These are phyloP conservation scores for Passerculus sandwichensis DNA, from an alignment of 2,797 vertebrate genomes.

Conservation along the genomic window DNA sequence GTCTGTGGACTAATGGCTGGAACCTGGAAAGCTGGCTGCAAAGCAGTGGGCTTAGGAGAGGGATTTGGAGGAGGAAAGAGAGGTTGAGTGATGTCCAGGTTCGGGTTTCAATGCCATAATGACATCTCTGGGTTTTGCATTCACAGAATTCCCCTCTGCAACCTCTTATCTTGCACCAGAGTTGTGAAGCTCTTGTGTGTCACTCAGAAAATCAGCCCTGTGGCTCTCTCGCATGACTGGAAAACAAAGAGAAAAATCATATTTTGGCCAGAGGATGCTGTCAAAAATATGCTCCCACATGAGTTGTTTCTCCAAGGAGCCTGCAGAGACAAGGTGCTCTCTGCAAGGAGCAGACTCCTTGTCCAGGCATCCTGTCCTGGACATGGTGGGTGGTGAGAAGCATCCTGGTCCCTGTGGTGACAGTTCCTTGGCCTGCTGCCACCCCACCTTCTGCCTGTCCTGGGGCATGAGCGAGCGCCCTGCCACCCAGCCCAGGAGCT, in stretches of 20 bases:
- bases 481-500: background rate
- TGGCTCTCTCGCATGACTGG: background rate
- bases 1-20: background rate
- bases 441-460: background rate
- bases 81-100: background rate
- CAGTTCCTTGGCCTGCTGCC: background rate
- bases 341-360: background rate
- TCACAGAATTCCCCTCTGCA: slow-evolving; percentile 22
- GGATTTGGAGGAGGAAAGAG: slow-evolving; percentile 43
- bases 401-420: accelerated
- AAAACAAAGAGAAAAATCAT: background rate
- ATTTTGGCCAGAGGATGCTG: background rate
- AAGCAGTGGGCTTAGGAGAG: slow-evolving; percentile 18
- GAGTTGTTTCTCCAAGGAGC: background rate
- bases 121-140: background rate
- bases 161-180: background rate
- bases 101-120: slow-evolving; percentile 34
- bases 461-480: accelerated
- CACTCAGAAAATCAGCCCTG: background rate
- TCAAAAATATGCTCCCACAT: background rate
- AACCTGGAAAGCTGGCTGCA: slow-evolving; percentile 24
- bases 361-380: background rate
- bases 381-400: background rate
- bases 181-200: background rate
- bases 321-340: background rate